Conservation (phyloP, 2,797 vertebrate species). For the Coreius guichenoti region DNA sequence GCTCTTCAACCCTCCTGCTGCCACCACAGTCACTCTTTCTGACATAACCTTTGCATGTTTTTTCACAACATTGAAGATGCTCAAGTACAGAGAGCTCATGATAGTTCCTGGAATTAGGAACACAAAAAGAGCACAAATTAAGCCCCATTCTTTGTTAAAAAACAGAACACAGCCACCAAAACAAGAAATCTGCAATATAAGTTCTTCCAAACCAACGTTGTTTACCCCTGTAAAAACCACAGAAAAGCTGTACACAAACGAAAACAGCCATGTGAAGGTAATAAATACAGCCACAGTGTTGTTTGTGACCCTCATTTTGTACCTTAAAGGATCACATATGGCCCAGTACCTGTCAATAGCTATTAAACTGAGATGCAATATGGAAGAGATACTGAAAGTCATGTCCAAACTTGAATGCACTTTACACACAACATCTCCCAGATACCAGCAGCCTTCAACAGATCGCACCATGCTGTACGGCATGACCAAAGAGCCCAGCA, state of each 20-base stretch:
- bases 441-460: slow-evolving; percentile 66
- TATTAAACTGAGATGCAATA: slow-evolving; percentile 59
- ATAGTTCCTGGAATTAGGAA: slow-evolving; percentile 56
- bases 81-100: slow-evolving; percentile 56
- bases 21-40: not conserved
- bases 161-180: slow-evolving; percentile 45
- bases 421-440: slow-evolving; percentile 60
- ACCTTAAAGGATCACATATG: slow-evolving; percentile 61
- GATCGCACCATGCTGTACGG: slow-evolving; percentile 65
- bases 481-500: slow-evolving; percentile 62
- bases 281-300: slow-evolving; percentile 27
- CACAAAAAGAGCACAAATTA: slow-evolving; percentile 35
- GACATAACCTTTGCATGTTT: slow-evolving; percentile 53
- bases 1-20: no score
- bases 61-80: slow-evolving; percentile 39
- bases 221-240: slow-evolving; percentile 62
- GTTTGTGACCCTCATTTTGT: slow-evolving; percentile 57
- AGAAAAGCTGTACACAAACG: slow-evolving; percentile 55
- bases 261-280: slow-evolving; percentile 53
- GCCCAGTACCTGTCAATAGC: slow-evolving; percentile 48
- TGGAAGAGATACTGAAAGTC: slow-evolving; percentile 53
- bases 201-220: slow-evolving; percentile 51
- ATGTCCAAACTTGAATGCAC: slow-evolving; percentile 65
- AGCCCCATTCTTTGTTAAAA: slow-evolving; percentile 42
- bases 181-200: slow-evolving; percentile 34